Conservation (phyloP, 2,113 vertebrate species). For the Myotis yumanensis region DNA sequence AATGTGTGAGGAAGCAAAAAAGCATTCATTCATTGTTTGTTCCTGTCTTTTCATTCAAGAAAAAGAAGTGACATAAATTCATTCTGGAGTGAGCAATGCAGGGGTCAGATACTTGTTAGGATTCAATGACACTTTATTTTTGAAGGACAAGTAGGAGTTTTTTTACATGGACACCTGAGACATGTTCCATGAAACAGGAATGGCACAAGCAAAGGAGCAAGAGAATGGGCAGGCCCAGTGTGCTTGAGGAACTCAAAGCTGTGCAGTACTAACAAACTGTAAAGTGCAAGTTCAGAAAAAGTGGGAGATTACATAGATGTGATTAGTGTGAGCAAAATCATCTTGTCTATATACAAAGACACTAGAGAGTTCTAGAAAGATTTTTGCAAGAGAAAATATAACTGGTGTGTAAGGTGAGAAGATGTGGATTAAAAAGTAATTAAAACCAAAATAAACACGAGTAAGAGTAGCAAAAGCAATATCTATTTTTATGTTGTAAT, state of each 20-base stretch:
- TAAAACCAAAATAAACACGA: not conserved
- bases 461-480: not conserved
- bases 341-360: not conserved
- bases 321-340: not conserved
- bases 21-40: not conserved
- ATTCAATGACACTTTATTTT: not conserved
- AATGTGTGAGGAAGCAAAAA: not conserved
- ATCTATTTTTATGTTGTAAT: not conserved
- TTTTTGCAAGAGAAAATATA: not conserved
- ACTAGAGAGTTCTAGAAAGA: not conserved
- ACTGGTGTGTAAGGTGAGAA: not conserved
- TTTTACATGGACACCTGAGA: not conserved
- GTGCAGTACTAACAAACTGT: not conserved
- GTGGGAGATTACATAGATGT: not conserved
- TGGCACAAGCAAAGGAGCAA: not conserved
- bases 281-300: not conserved
- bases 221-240: not conserved
- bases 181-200: not conserved
- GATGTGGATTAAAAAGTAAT: not conserved
- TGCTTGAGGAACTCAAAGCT: not conserved
- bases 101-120: not conserved
- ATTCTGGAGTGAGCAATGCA: not conserved
- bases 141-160: not conserved
- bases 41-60: not conserved
- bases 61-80: not conserved